Evolutionary conservation across 1,140 invertebrate genomes (phyloP).

Genomic region (Philopotamus ludificatus): DNA sequence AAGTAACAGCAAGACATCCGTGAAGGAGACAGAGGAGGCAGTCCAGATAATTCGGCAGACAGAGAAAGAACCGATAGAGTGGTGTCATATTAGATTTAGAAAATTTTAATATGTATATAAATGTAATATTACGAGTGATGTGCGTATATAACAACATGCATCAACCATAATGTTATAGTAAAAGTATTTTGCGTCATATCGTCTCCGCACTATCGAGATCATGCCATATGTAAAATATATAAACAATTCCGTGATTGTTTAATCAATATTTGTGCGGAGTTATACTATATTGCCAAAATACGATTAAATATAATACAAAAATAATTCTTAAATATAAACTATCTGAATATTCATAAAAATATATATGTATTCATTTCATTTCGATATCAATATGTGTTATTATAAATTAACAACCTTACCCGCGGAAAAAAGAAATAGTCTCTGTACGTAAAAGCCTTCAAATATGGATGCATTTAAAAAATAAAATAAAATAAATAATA

Average conservation of each 20-base stretch:
- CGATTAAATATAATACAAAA: too few relatives aligned
- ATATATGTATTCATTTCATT: too few relatives aligned
- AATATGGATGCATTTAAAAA: conserved; percentile 15
- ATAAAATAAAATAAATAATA: background rate
- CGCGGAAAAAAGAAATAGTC: conserved; percentile 21
- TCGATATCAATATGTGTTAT: too few relatives aligned
- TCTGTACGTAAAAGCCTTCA: background rate
- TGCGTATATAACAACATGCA: background rate
- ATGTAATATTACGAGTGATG: conserved; percentile 4
- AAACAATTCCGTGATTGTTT: too few relatives aligned
- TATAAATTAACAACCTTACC: conserved; percentile 8
- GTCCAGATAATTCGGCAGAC: conserved; percentile 33
- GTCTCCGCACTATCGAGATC: too few relatives aligned
- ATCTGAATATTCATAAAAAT: too few relatives aligned
- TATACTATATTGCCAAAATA: too few relatives aligned
- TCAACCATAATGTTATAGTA: conserved; percentile 2
- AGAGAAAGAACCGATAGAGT: conserved; percentile 37
- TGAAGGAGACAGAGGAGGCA: conserved; percentile 28
- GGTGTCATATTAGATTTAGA: conserved; percentile 37
- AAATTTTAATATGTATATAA: conserved; percentile 15
- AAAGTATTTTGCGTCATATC: too few relatives aligned
- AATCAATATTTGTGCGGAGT: too few relatives aligned
- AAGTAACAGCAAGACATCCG: conserved; percentile 28
- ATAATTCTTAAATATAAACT: too few relatives aligned
- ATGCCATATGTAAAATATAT: too few relatives aligned